Conservation (phyloP, 2,797 vertebrate genomes). For the Kryptolebias ocellatus region DNA sequence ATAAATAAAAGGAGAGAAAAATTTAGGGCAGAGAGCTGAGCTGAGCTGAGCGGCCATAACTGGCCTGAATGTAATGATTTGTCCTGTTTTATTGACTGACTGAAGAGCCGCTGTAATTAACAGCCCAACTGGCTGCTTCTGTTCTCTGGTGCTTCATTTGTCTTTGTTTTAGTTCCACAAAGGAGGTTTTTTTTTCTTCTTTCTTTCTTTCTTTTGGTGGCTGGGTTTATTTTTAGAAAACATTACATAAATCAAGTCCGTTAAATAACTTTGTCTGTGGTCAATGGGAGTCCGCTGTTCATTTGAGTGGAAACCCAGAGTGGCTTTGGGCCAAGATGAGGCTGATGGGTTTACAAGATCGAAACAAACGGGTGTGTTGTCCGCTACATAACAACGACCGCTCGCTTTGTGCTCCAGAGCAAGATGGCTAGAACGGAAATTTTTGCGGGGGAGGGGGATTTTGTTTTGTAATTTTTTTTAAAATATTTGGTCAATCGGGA, state of each 20-base stretch:
- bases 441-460: conserved; percentile 14
- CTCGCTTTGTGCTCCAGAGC: conserved; percentile 8
- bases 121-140: conserved; percentile 10
- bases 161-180: conserved; percentile 18
- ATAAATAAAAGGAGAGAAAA: background rate
- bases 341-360: conserved; percentile 26
- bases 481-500: conserved; percentile 38
- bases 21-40: background rate
- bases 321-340: conserved; percentile 42
- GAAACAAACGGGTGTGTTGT: conserved; percentile 33
- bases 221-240: conserved; percentile 42
- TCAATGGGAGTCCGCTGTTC: conserved; percentile 24
- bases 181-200: conserved; percentile 8
- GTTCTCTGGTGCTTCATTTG: background rate
- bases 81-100: background rate
- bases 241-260: conserved; percentile 41
- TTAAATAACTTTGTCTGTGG: conserved; percentile 33
- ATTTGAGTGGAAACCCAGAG: conserved; percentile 36
- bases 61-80: conserved; percentile 15
- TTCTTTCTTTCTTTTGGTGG: background rate
- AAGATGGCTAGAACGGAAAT: conserved; percentile 36
- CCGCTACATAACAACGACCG: conserved; percentile 43
- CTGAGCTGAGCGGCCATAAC: background rate
- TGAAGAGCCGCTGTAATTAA: conserved; percentile 10
- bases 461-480: too few relatives aligned